phyloP scores from a whole-genome alignment of 2,888 invertebrate species.

The Bimastos eiseni region DNA sequence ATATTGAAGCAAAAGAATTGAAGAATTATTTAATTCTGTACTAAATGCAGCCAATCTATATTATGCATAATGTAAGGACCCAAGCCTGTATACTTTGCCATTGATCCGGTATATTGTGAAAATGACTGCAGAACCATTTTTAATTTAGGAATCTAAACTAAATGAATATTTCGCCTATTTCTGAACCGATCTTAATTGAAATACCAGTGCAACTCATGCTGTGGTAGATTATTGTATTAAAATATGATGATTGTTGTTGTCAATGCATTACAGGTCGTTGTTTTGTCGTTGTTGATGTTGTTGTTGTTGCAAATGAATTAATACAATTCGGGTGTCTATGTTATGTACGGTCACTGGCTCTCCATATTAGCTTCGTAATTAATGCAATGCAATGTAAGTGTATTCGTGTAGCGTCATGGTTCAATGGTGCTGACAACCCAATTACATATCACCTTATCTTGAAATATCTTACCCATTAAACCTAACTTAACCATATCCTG shows the following conservation, averaged over 20 bases:
- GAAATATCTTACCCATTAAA: no score
- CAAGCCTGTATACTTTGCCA: no score
- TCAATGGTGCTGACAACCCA: no score
- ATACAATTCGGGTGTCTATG: background rate
- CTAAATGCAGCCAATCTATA: background rate
- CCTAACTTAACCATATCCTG: no score
- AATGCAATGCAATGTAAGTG: background rate
- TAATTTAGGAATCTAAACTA: background rate
- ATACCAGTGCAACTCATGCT: background rate
- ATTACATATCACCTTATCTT: no score
- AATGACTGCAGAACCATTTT: background rate
- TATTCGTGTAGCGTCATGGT: no score
- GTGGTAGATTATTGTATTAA: background rate
- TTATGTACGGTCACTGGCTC: background rate
- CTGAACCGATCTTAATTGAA: background rate
- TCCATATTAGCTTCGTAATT: background rate
- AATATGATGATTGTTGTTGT: conserved; percentile 6
- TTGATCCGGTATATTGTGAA: background rate
- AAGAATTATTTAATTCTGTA: background rate
- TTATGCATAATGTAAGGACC: background rate
- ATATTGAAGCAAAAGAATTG: background rate
- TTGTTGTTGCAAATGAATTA: background rate
- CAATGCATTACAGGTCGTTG: background rate
- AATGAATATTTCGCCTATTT: background rate
- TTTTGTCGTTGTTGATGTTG: background rate